A percentile compares a stretch with the other conserved stretches of the same genome.
phyloP scores from a whole-genome alignment of 2,113 vertebrate genomes.

The Trachemys scripta region DNA sequence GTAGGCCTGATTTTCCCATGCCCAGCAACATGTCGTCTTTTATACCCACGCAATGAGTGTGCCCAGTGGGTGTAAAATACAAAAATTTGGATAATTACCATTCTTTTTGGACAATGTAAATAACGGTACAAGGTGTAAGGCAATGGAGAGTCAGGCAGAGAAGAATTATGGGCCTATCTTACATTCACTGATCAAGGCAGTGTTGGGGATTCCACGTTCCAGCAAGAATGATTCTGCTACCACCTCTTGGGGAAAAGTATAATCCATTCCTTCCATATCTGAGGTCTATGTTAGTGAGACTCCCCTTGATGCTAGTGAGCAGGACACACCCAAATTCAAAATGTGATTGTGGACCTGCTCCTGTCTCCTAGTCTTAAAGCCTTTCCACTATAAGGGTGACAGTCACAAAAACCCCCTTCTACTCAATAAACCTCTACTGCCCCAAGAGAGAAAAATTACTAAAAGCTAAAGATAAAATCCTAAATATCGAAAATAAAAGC shows the following conservation, averaged over 20 bases:
- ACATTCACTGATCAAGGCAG: background rate
- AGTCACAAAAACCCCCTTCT: background rate
- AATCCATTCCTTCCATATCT: rapidly evolving
- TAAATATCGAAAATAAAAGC: background rate
- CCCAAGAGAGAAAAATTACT: background rate
- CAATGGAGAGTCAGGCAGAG: background rate
- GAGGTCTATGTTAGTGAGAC: rapidly evolving
- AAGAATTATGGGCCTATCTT: background rate
- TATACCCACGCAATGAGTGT: background rate
- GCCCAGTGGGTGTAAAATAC: background rate
- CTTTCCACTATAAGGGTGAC: background rate
- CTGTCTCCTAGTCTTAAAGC: background rate
- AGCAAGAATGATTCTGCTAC: background rate
- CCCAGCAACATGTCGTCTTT: rapidly evolving
- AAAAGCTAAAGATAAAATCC: background rate
- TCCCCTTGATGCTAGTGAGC: background rate
- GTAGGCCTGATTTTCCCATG: background rate
- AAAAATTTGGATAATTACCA: background rate
- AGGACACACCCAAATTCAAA: background rate
- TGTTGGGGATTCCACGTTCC: rapidly evolving
- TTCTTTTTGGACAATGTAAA: background rate
- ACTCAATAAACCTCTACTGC: background rate
- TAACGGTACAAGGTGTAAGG: background rate
- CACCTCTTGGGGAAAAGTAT: background rate
- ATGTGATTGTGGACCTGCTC: background rate